These are phyloP conservation scores for Helarctos malayanus DNA, from an alignment of 2,797 vertebrate species.

Conservation along the genomic window DNA sequence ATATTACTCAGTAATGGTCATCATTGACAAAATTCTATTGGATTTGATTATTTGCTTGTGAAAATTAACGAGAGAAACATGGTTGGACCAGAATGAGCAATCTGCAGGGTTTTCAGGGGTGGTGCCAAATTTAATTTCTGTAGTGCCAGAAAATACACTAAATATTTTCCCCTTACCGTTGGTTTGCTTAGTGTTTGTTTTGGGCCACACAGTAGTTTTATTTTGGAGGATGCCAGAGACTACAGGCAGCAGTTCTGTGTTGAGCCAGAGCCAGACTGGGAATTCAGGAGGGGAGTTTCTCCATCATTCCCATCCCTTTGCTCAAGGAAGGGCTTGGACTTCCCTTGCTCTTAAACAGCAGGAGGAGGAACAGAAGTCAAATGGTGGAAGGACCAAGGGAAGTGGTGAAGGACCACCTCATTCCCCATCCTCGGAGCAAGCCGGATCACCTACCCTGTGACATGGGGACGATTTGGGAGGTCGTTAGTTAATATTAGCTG, in stretches of 20 bases:
- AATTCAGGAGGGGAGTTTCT: not conserved
- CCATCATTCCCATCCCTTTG: not conserved
- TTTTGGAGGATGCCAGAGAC: not conserved
- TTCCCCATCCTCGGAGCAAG: not conserved
- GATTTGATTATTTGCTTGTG: slow-evolving; percentile 50
- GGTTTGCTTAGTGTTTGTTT: slow-evolving; percentile 31
- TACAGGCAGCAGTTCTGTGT: not conserved
- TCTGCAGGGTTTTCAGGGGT: not conserved
- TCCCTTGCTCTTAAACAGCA: not conserved
- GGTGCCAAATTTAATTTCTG: slow-evolving; percentile 18
- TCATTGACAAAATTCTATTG: not conserved
- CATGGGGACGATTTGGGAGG: not conserved
- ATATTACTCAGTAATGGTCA: not conserved
- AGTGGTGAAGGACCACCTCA: not conserved
- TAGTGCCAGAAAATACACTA: slow-evolving; percentile 51
- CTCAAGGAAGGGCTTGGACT: not conserved
- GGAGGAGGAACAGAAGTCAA: not conserved
- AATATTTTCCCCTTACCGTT: not conserved
- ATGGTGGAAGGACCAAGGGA: not conserved
- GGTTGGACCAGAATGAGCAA: slow-evolving; percentile 18
- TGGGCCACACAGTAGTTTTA: not conserved
- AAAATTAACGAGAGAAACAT: slow-evolving; percentile 58
- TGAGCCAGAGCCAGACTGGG: not conserved
- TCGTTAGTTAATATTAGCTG: not conserved
- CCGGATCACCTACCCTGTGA: not conserved